A percentile compares a stretch with the other conserved stretches of the same genome.
Conservation (phyloP, 2,113 vertebrate genomes). For the Urocolius indicus region DNA sequence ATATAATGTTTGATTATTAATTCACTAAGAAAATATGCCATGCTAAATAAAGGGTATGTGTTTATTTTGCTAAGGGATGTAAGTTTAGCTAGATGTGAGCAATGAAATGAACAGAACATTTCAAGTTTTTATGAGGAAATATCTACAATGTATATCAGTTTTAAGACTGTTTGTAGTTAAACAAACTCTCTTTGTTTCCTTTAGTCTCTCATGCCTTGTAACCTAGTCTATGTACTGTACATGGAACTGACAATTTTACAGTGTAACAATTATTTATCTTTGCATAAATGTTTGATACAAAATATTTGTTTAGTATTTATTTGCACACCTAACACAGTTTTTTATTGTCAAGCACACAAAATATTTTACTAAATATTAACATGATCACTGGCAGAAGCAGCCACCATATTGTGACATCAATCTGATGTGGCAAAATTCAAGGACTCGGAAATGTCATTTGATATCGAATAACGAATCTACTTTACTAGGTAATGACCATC, state of each 20-base stretch:
- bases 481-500: not conserved
- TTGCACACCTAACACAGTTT: constrained; percentile 31
- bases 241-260: constrained; percentile 73
- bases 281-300: constrained; percentile 81
- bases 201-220: constrained; percentile 68
- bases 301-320: constrained; percentile 74
- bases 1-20: constrained; percentile 75
- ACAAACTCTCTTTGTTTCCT: constrained; percentile 55
- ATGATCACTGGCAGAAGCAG: not conserved
- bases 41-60: constrained; percentile 75
- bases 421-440: not conserved
- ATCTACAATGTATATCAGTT: constrained; percentile 51
- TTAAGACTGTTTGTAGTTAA: constrained; percentile 65
- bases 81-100: constrained; percentile 56
- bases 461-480: not conserved
- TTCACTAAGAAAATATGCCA: constrained; percentile 72
- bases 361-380: not conserved
- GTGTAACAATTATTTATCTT: constrained; percentile 81
- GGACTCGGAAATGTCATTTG: not conserved
- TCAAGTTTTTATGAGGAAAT: constrained; percentile 63
- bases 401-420: not conserved
- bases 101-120: constrained; percentile 48
- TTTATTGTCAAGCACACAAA: not conserved
- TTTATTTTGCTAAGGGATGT: constrained; percentile 77
- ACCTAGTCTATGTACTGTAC: constrained; percentile 69